Base-by-base conservation (phyloP, 2,113 vertebrate species). In the Gasterosteus aculeatus region DNA sequence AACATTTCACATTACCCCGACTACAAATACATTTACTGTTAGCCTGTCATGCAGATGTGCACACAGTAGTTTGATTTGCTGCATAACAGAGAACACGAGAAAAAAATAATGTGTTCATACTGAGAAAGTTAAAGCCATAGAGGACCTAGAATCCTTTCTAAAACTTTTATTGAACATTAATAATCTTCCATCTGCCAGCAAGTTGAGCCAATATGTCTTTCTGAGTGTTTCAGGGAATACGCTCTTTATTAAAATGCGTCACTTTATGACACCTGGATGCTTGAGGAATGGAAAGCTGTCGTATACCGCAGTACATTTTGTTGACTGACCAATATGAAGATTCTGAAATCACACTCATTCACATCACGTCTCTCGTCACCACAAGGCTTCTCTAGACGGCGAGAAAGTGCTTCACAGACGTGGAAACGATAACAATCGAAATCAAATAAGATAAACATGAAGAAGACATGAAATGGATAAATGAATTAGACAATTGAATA, bases 221-320 rank as follows among this genome's bases (percentile, higher is more conserved):
- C 14, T 53, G 51, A 57, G 46, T 33, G 12, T 58, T 33, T 69
- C 49, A 65, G 75, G 3, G n/a, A 72, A 72, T 69, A 58, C 19
- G 33, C 63, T 42, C 54, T 54, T 78, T 66, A 57, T 78, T 85
- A 63, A 58, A 83, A 76, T 12, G 18, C 72, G 72, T 62, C 62
- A 78, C 18, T 67, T 72, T 29, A 35, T 49, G 73, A 70, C 57
- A 74, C 31, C 38, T 38, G 69, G 51, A 49, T 81, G 33, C 29
- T 77, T 22, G 54, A 75, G 70, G 56, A 72, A 75, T 78, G 80
- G 69, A 35, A 79, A 8, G 47, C 68, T 83, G 77, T 68, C 78
- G 71, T 19, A 39, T 19, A 56, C 38, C 22, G 44, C 22, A 10
- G 14, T 63, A 35, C 14, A 63, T 78, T 51, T 80, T 59, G 38